A percentile compares a stretch with the other conserved stretches of the same genome.
phyloP scores from a whole-genome alignment of 2,888 invertebrate species.

The Himalopsyche tibetana region DNA sequence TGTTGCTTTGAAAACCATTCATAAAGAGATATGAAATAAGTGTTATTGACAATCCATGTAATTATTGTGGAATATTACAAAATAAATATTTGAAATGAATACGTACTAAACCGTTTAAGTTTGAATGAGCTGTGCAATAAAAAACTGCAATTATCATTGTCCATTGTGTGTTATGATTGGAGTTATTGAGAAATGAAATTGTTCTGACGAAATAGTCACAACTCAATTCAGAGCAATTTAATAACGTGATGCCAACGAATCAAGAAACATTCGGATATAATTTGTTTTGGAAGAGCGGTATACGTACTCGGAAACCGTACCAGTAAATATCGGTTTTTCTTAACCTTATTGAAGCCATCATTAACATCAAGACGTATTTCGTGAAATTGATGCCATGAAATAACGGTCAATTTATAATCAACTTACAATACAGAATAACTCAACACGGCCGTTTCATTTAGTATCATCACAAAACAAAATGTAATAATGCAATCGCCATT shows the following conservation, averaged over 20 bases:
- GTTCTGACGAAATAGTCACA: neutral
- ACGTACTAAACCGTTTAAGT: neutral
- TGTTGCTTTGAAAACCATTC: neutral
- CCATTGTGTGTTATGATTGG: neutral
- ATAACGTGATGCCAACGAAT: neutral
- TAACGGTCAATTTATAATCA: no score
- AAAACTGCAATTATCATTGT: neutral
- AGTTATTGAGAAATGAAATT: conserved; percentile 14
- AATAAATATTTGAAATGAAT: neutral
- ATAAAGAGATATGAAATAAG: no score
- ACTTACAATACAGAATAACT: no score
- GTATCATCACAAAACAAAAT: no score
- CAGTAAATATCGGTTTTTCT: neutral
- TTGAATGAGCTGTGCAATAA: neutral
- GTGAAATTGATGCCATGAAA: neutral
- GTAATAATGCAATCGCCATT: no score
- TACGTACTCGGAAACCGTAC: neutral
- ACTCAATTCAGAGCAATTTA: conserved; percentile 1
- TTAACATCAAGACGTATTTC: neutral
- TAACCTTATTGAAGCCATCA: no score
- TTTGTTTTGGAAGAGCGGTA: neutral
- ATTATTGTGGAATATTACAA: neutral
- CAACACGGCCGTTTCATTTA: no score
- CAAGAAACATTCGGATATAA: neutral
- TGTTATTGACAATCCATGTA: neutral